phyloP scores from a whole-genome alignment of 2,113 vertebrate species.

The Larimichthys polyactis region DNA sequence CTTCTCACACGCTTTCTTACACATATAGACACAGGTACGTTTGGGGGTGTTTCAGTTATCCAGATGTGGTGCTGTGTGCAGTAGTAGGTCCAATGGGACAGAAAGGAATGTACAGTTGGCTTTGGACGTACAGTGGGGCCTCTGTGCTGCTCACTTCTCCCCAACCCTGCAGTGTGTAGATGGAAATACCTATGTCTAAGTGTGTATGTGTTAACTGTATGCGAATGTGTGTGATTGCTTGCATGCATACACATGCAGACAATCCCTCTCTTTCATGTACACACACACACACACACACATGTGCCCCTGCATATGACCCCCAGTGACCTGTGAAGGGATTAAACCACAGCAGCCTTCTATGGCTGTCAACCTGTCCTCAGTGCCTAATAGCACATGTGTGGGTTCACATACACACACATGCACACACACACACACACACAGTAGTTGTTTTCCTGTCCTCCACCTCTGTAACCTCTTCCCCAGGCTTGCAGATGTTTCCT shows the following conservation, averaged over 20 bases:
- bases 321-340: conserved; percentile 64
- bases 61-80: conserved; percentile 71
- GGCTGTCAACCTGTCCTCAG: conserved; percentile 68
- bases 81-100: conserved; percentile 63
- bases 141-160: conserved; percentile 58
- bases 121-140: conserved; percentile 70
- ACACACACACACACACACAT: conserved; percentile 15
- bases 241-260: conserved; percentile 27
- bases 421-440: conserved; percentile 2
- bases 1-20: conserved; percentile 40
- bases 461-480: conserved; percentile 68
- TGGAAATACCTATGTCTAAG: conserved; percentile 46
- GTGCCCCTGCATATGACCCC: conserved; percentile 44
- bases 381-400: conserved; percentile 31
- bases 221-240: conserved; percentile 10
- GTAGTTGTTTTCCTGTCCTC: conserved; percentile 63
- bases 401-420: conserved; percentile 3
- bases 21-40: conserved; percentile 48
- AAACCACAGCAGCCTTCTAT: conserved; percentile 58
- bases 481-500: conserved; percentile 77
- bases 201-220: conserved; percentile 24
- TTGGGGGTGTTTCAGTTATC: conserved; percentile 45
- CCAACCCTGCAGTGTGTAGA: conserved; percentile 25
- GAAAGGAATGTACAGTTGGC: conserved; percentile 73
- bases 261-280: conserved; percentile 44